Conservation (phyloP, 2,113 vertebrate genomes). For the Passer montanus region DNA sequence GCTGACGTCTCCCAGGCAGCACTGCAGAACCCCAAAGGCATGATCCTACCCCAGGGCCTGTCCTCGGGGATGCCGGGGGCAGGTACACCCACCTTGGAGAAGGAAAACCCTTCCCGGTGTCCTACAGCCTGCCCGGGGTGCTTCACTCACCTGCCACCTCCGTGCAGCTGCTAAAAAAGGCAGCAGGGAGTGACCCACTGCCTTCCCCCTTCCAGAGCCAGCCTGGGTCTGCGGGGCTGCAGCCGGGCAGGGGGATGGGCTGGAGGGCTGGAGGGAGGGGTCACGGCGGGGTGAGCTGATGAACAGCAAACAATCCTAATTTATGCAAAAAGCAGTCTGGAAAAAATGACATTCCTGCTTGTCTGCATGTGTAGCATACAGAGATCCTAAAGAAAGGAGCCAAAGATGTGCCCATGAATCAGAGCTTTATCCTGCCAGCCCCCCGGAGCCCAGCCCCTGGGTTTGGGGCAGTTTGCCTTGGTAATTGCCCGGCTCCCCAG, state of each 20-base stretch:
- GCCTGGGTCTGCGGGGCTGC: neutral
- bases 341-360: constrained; percentile 59
- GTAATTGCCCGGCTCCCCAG: constrained; percentile 44
- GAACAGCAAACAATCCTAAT: constrained; percentile 65
- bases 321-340: constrained; percentile 63
- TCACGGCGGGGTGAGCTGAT: neutral
- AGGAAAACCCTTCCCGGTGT: neutral
- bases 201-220: neutral
- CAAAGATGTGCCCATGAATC: constrained; percentile 69
- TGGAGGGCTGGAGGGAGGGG: neutral
- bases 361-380: constrained; percentile 59
- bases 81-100: neutral
- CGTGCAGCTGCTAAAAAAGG: neutral
- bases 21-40: rapidly evolving
- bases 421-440: constrained; percentile 70
- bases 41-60: rapidly evolving
- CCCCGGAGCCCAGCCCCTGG: constrained; percentile 21
- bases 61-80: rapidly evolving
- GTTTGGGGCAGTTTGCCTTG: constrained; percentile 36
- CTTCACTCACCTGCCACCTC: neutral
- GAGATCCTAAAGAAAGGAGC: constrained; percentile 64
- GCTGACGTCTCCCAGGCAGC: neutral
- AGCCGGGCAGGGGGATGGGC: neutral
- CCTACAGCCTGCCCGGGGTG: neutral
- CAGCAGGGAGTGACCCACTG: neutral